A percentile compares a stretch with the other conserved stretches of the same genome.
Evolutionary conservation across 1,140 invertebrate species (phyloP).

Genomic region (Nymphalis io): DNA sequence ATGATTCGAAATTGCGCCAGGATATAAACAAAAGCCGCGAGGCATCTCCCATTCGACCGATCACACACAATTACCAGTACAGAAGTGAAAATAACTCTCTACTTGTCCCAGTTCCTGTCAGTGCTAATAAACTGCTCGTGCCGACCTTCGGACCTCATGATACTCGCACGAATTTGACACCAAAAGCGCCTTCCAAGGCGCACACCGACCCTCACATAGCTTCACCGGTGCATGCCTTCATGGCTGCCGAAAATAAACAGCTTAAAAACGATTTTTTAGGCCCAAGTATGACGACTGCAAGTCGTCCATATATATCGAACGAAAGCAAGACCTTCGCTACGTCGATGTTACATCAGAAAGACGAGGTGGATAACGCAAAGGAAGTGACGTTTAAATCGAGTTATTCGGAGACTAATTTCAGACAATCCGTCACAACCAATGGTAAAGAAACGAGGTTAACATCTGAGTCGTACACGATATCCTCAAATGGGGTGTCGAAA

Average conservation of each 20-base stretch:
- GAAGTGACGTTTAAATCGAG: conserved; percentile 74
- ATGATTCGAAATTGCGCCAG: conserved; percentile 88
- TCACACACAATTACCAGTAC: conserved; percentile 81
- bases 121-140: conserved; percentile 73
- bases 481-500: conserved; percentile 71
- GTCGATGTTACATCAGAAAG: conserved; percentile 69
- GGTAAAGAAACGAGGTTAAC: conserved; percentile 63
- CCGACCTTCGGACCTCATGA: conserved; percentile 75
- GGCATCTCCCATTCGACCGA: conserved; percentile 84
- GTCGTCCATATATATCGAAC: conserved; percentile 62
- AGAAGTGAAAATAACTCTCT: conserved; percentile 81
- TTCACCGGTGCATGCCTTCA: conserved; percentile 67
- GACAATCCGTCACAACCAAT: conserved; percentile 66
- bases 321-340: conserved; percentile 72
- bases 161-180: conserved; percentile 72
- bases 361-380: conserved; percentile 70
- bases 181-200: conserved; percentile 76
- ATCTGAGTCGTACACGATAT: conserved; percentile 75
- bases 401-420: conserved; percentile 77
- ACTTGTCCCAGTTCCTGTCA: conserved; percentile 78
- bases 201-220: conserved; percentile 71
- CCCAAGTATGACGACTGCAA: conserved; percentile 69
- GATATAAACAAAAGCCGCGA: conserved; percentile 85
- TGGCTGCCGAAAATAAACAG: conserved; percentile 76
- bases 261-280: conserved; percentile 75